A percentile compares a stretch with the other conserved stretches of the same genome.
phyloP scores from a whole-genome alignment of 2,797 vertebrate species.

The Psittacula echo region DNA sequence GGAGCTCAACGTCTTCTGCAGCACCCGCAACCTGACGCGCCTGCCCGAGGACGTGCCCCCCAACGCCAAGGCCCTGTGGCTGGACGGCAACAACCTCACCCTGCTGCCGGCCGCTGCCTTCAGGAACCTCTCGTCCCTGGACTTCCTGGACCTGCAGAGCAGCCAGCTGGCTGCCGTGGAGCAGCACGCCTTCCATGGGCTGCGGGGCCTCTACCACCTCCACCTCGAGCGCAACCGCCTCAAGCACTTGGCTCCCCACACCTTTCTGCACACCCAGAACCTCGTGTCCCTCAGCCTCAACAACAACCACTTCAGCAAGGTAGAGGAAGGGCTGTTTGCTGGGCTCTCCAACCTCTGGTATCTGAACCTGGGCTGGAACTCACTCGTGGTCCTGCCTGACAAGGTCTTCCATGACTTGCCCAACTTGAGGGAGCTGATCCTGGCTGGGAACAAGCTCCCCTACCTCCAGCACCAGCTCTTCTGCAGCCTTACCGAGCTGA shows the following conservation, averaged over 20 bases:
- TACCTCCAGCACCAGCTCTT: constrained; percentile 94
- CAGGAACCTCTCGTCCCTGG: constrained; percentile 85
- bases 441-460: constrained; percentile 91
- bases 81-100: constrained; percentile 90
- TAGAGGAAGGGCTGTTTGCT: constrained; percentile 90
- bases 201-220: constrained; percentile 85
- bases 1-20: constrained; percentile 94
- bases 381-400: constrained; percentile 89
- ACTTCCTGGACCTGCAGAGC: constrained; percentile 93
- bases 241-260: constrained; percentile 77
- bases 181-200: constrained; percentile 86
- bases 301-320: constrained; percentile 88
- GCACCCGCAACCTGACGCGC: constrained; percentile 83
- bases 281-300: constrained; percentile 90
- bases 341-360: constrained; percentile 93
- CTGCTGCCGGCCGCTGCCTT: constrained; percentile 81
- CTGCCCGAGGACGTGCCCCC: constrained; percentile 82
- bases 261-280: constrained; percentile 87
- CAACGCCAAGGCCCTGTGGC: constrained; percentile 86
- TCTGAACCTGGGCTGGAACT: constrained; percentile 95
- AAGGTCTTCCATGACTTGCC: constrained; percentile 86
- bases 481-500: constrained; percentile 88
- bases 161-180: constrained; percentile 85
- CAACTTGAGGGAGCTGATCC: constrained; percentile 87
- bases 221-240: constrained; percentile 91